These are phyloP conservation scores for Limnephilus lunatus DNA, from an alignment of 2,888 invertebrate species.

Conservation along the genomic window DNA sequence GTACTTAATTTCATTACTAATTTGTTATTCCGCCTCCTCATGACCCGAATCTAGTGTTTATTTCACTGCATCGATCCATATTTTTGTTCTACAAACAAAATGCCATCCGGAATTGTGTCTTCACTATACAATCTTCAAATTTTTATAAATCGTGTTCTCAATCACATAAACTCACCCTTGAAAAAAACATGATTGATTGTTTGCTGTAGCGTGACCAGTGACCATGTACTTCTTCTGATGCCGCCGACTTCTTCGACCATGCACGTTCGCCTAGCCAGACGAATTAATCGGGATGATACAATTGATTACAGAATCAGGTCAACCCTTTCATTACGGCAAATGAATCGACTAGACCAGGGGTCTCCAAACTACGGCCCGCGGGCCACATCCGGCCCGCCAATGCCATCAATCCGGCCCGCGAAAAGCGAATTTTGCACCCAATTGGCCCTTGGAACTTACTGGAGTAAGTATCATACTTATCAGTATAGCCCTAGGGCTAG, in stretches of 20 bases:
- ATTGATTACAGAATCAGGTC: background rate
- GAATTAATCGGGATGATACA: background rate
- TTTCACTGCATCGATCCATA: too few species aligned
- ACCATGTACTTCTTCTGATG: background rate
- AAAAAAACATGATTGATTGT: background rate
- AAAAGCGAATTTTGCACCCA: too few species aligned
- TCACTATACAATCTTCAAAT: background rate
- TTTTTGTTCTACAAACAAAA: background rate
- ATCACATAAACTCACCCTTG: background rate
- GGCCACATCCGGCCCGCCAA: too few species aligned
- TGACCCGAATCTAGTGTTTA: too few species aligned
- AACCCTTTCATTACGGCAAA: constrained; percentile 1
- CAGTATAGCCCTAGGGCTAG: too few species aligned
- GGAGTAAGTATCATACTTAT: too few species aligned
- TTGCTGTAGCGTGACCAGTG: too few species aligned
- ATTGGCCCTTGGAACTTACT: too few species aligned
- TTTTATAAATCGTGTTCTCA: background rate
- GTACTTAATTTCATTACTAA: too few species aligned
- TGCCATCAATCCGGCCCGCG: too few species aligned
- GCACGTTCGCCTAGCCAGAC: background rate
- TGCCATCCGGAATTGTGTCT: background rate
- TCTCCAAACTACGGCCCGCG: background rate
- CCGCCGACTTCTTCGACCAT: background rate
- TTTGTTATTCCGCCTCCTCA: too few species aligned
- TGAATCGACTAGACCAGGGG: background rate